Evolutionary conservation across 2,113 vertebrate genomes (phyloP), one percentile per base, ranked within the genome.

Genomic region (Otus sunia): DNA sequence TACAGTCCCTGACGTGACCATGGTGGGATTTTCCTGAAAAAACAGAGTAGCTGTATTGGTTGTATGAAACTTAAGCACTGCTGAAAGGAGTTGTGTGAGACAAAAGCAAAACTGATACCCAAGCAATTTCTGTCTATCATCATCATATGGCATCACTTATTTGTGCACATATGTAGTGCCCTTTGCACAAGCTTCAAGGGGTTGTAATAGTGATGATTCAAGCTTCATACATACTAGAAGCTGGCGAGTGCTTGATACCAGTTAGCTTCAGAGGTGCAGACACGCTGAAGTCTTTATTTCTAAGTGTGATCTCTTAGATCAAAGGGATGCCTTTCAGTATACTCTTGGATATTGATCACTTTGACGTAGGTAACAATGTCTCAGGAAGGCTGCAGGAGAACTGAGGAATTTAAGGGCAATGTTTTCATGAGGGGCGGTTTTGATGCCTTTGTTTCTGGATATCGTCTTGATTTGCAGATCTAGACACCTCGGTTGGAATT

Each of bases 81-180:
- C 45, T 89, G 36, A 45, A 91, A 43, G 9, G 30, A 84, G 12
- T 55, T 19, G 7, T 30, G 11, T 27, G 20, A 55, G 58, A 9
- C 19, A 74, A 59, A 39, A 6, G 2, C 26, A 45, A 12, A 7
- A n/a, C 13, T 63, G n/a, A 27, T 30, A 45, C 1, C 27, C 23
- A 45, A 59, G 15, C 12, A 34, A 25, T 17, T 86, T 85, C 39
- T 56, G 25, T n/a, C 32, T 66, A 5, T 20, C 67, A 10, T 72
- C 17, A 13, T 60, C 50, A 10, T 69, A 11, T 10, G 17, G 3
- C 13, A 50, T 67, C 20, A 19, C 56, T 87, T 15, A 5, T 17
- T 37, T 90, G 22, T 79, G 63, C 15, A 9, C 4, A 1, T 4
- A 5, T 26, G 8, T 29, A 41, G 6, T 0, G 2, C 26, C 17